Conservation (phyloP, 2,113 vertebrate species). For the Hyaena hyaena region DNA sequence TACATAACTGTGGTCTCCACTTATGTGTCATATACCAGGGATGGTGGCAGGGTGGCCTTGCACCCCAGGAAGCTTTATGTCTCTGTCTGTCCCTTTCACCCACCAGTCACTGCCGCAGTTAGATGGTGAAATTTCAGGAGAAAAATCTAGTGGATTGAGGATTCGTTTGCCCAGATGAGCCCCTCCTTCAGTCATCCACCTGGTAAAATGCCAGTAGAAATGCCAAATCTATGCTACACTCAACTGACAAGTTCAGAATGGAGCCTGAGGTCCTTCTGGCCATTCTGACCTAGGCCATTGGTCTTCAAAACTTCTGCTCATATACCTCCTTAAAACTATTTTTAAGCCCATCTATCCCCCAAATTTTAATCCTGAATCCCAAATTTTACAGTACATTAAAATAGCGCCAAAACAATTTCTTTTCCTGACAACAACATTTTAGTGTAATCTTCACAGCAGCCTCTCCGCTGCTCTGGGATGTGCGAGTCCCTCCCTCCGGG, state of each 20-base stretch:
- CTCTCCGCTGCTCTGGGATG: not conserved
- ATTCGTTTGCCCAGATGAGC: not conserved
- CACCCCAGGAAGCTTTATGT: not conserved
- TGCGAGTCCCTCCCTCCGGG: not conserved
- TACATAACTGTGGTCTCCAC: not conserved
- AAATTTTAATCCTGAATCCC: not conserved
- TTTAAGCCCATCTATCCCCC: not conserved
- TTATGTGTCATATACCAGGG: too few species aligned
- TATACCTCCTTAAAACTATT: not conserved
- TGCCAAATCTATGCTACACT: not conserved
- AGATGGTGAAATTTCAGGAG: not conserved
- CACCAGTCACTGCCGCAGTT: not conserved
- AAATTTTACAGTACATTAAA: not conserved
- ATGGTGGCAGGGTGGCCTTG: not conserved
- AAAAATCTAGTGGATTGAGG: not conserved
- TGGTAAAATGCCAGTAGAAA: not conserved
- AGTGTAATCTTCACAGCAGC: accelerated
- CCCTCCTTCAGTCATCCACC: not conserved
- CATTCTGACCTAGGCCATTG: not conserved
- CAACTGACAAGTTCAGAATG: not conserved
- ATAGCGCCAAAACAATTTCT: not conserved
- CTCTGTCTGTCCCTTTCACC: not conserved
- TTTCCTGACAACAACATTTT: not conserved
- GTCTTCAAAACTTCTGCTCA: not conserved
- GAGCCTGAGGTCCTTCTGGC: not conserved